Percentiles rank a stretch among this genome's conserved stretches.
These are phyloP conservation scores for Ochropleura leucogaster DNA, from an alignment of 2,888 invertebrate species.

Conservation along the genomic window DNA sequence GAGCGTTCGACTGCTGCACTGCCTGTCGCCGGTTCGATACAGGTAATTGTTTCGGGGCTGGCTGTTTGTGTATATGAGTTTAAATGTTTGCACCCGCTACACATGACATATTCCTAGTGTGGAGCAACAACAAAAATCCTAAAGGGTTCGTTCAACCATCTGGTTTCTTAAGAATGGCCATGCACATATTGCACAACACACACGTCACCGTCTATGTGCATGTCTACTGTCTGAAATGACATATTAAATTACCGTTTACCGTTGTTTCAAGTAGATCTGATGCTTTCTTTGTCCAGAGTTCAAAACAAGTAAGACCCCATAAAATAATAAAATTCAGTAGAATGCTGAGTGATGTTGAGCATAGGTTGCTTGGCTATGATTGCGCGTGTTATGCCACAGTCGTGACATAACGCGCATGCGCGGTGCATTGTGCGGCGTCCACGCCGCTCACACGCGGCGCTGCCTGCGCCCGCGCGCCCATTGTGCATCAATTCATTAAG, in stretches of 20 bases:
- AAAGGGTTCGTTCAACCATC: not conserved
- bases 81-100: too few species aligned
- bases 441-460: conserved; percentile 67
- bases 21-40: too few species aligned
- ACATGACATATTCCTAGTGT: too few species aligned
- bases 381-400: conserved; percentile 72
- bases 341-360: conserved; percentile 56
- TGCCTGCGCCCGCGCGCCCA: conserved; percentile 59
- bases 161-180: not conserved
- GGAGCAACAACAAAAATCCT: too few species aligned
- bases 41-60: too few species aligned
- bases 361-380: conserved; percentile 58
- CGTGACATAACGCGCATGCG: conserved; percentile 75
- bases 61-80: too few species aligned
- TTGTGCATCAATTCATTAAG: conserved; percentile 77
- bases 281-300: not conserved
- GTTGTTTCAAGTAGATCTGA: not conserved
- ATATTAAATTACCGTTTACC: not conserved
- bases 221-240: not conserved
- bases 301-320: not conserved
- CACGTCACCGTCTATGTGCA: not conserved
- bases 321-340: conserved; percentile 29
- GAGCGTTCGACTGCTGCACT: too few species aligned
- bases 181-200: not conserved
- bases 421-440: conserved; percentile 69